Conservation (phyloP, 2,797 vertebrate species). For the Antennarius maculatus region DNA sequence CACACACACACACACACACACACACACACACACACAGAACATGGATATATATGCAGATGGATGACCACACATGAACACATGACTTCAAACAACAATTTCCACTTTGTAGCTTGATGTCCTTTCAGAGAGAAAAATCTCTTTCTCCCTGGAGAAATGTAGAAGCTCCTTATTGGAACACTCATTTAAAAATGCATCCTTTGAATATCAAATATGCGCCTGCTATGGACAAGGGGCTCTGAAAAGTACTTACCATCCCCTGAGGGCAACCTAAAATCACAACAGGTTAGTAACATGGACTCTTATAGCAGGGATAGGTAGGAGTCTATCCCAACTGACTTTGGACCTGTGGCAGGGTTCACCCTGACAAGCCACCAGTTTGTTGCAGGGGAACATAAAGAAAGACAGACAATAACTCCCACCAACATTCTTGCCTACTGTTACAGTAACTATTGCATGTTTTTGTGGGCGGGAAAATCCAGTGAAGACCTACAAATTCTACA, state of each 20-base stretch:
- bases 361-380: too few relatives aligned
- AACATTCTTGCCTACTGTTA: too few relatives aligned
- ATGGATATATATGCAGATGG: background rate
- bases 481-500: too few relatives aligned
- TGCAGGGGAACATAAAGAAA: too few relatives aligned
- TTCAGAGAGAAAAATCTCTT: background rate
- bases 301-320: too few relatives aligned
- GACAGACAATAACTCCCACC: too few relatives aligned
- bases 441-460: too few relatives aligned
- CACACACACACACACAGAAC: background rate
- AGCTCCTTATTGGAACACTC: background rate
- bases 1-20: too few relatives aligned
- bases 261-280: background rate
- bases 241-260: background rate
- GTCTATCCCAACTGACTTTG: too few relatives aligned
- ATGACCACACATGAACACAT: background rate
- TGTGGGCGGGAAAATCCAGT: too few relatives aligned
- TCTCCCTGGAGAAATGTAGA: background rate
- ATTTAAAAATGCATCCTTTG: background rate
- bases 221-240: background rate
- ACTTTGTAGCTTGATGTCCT: background rate
- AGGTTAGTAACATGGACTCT: too few relatives aligned
- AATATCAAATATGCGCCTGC: background rate
- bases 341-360: too few relatives aligned
- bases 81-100: slow-evolving; percentile 5